Percentiles rank a stretch among this genome's conserved stretches.
Conservation (phyloP, 2,888 invertebrate species). For the Synanthedon myopaeformis region DNA sequence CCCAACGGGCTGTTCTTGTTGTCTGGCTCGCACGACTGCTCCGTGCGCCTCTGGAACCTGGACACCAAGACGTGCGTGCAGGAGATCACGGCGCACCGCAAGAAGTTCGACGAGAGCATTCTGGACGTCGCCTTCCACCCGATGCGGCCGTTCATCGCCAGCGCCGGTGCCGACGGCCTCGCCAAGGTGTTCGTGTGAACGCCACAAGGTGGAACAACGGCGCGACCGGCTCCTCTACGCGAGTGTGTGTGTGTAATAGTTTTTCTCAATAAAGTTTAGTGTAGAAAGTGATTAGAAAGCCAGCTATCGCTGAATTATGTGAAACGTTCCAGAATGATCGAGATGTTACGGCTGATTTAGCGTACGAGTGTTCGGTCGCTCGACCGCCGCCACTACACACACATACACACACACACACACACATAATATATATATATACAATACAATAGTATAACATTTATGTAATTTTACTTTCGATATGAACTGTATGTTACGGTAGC, state of each 20-base stretch:
- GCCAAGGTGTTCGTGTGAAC: conserved; percentile 96
- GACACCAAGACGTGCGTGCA: conserved; percentile 99
- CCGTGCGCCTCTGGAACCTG: conserved; percentile 98
- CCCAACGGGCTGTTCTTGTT: conserved; percentile 98
- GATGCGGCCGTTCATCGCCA: conserved; percentile 97
- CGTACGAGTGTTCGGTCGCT: no score
- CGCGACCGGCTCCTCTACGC: not conserved
- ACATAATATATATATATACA: not conserved
- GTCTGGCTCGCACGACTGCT: conserved; percentile 98
- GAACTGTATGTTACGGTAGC: not conserved
- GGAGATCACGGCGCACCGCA: conserved; percentile 99
- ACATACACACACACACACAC: not conserved
- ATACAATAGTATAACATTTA: conserved; percentile 7
- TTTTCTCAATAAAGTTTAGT: not conserved
- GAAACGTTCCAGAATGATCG: no score
- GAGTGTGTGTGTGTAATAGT: not conserved
- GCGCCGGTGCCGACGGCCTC: conserved; percentile 98
- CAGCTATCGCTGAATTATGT: no score
- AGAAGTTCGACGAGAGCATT: conserved; percentile 99
- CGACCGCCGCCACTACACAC: not conserved
- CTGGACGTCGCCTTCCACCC: conserved; percentile 99
- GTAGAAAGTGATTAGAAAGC: no score
- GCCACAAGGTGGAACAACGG: not conserved
- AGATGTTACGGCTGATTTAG: no score
- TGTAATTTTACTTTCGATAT: conserved; percentile 21